Percentiles rank a stretch among this genome's conserved stretches.
Evolutionary conservation across 2,888 invertebrate species (phyloP).

Genomic region (Heliconius ismenius): DNA sequence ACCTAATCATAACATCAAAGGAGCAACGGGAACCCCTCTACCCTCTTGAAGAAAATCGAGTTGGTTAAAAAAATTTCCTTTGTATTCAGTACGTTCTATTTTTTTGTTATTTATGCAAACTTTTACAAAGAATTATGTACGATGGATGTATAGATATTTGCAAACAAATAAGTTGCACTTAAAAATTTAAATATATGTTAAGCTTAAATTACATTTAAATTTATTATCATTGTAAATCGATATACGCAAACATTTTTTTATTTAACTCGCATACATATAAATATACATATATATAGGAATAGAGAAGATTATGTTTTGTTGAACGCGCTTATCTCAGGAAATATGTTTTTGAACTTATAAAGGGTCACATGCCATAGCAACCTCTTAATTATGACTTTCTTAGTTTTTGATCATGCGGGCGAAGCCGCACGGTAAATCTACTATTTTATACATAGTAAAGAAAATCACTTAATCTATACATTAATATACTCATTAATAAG

Average conservation of each 20-base stretch:
- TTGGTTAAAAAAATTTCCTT: constrained; percentile 46
- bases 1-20: constrained; percentile 64
- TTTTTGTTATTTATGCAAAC: constrained; percentile 13
- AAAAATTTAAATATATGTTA: neutral
- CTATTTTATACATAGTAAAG: too few relatives aligned
- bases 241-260: too few relatives aligned
- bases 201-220: neutral
- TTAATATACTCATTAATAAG: too few relatives aligned
- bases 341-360: too few relatives aligned
- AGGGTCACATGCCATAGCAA: too few relatives aligned
- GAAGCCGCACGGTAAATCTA: too few relatives aligned
- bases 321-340: neutral
- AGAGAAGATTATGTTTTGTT: neutral
- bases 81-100: constrained; percentile 7
- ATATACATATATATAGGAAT: too few relatives aligned
- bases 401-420: too few relatives aligned
- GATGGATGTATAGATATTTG: neutral
- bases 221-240: neutral
- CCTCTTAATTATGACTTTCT: too few relatives aligned
- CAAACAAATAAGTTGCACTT: neutral
- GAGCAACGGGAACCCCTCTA: constrained; percentile 47
- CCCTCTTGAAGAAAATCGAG: constrained; percentile 45
- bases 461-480: too few relatives aligned
- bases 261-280: too few relatives aligned
- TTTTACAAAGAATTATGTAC: neutral